Evolutionary conservation across 2,797 vertebrate genomes (phyloP).

Genomic region (Oreochromis grahami): DNA sequence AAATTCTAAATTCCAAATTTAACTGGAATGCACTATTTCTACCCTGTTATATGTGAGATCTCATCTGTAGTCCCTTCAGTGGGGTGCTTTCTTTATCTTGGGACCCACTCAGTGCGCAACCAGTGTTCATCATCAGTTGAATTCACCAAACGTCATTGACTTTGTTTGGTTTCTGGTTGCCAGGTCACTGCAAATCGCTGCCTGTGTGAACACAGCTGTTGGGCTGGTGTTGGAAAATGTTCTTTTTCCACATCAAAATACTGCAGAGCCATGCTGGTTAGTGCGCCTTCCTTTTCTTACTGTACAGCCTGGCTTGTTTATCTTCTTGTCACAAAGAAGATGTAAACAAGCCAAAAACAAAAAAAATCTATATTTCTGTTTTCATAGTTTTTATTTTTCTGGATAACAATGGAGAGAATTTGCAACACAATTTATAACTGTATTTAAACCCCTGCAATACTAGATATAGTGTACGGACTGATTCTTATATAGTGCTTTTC

Average conservation of each 20-base stretch:
- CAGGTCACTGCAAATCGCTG: not conserved
- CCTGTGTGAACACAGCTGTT: not conserved
- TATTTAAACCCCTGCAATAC: not conserved
- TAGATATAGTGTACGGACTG: not conserved
- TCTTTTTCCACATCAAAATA: not conserved
- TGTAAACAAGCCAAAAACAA: not conserved
- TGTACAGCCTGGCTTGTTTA: not conserved
- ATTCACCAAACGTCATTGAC: not conserved
- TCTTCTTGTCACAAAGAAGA: not conserved
- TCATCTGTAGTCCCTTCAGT: not conserved
- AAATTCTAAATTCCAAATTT: not conserved
- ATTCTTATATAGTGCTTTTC: not conserved
- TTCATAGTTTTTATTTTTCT: not conserved
- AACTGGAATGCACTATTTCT: not conserved
- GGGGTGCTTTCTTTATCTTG: not conserved
- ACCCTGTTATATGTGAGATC: not conserved
- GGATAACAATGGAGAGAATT: not conserved
- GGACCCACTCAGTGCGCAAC: not conserved
- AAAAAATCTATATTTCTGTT: not conserved
- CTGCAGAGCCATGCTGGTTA: not conserved
- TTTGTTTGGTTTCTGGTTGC: not conserved
- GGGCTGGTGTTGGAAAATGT: not conserved
- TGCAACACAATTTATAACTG: not conserved
- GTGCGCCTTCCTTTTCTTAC: not conserved
- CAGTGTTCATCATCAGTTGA: not conserved